Evolutionary conservation across 2,113 vertebrate species (phyloP).

Genomic region (Lagopus muta): DNA sequence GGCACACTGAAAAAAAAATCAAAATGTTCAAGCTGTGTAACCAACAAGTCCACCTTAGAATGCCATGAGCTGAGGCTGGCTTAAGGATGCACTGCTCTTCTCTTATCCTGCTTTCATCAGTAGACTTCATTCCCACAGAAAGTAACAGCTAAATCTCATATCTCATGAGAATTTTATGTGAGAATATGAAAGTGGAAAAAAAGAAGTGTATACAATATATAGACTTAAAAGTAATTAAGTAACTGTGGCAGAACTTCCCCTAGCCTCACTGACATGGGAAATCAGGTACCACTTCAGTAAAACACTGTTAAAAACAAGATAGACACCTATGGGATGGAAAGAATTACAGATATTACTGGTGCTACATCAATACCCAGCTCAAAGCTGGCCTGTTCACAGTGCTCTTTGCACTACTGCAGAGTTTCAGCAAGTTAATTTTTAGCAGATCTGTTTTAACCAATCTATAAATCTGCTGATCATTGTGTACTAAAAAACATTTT

Average conservation of each 20-base stretch:
- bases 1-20: constrained; percentile 65
- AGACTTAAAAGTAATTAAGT: background rate
- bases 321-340: background rate
- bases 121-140: background rate
- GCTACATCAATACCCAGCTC: background rate
- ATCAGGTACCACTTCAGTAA: background rate
- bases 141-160: background rate
- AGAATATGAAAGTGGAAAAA: background rate
- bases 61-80: background rate
- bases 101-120: background rate
- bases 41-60: background rate
- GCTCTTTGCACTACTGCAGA: background rate
- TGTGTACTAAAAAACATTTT: background rate
- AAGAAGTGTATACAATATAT: background rate
- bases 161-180: background rate
- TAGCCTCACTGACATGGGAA: background rate
- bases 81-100: background rate
- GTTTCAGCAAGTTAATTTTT: background rate
- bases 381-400: background rate
- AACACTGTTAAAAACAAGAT: background rate
- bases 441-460: background rate
- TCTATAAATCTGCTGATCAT: background rate
- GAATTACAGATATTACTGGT: background rate
- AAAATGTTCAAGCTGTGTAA: background rate
- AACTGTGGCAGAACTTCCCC: background rate